Evolutionary conservation across 2,113 vertebrate genomes (phyloP).

Genomic region (Podarcis raffonei): DNA sequence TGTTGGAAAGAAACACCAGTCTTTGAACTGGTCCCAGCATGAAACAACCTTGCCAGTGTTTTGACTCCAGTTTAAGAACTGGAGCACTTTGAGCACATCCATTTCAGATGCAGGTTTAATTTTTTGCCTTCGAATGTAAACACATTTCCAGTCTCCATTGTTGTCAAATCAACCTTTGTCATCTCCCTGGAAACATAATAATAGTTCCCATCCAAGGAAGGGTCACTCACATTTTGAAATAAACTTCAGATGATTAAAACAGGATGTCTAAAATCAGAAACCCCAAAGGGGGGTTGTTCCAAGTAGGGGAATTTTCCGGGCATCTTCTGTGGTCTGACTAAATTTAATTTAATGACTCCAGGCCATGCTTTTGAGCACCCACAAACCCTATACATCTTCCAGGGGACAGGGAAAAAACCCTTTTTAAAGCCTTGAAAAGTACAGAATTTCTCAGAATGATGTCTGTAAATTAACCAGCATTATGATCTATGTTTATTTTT

Average conservation of each 20-base stretch:
- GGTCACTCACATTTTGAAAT: not conserved
- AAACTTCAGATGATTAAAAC: not conserved
- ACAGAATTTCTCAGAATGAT: not conserved
- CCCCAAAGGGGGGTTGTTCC: not conserved
- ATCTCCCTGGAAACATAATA: conserved; percentile 2
- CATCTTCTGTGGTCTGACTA: not conserved
- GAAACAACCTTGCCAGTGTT: not conserved
- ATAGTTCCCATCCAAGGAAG: not conserved
- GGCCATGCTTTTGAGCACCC: not conserved
- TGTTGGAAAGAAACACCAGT: not conserved
- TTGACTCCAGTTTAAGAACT: not conserved
- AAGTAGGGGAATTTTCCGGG: conserved; percentile 27
- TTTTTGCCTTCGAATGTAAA: too few species aligned
- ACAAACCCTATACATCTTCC: not conserved
- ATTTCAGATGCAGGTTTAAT: not conserved
- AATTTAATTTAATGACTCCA: not conserved
- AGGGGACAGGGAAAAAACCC: too few species aligned
- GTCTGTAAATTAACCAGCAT: not conserved
- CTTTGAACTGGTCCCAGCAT: not conserved
- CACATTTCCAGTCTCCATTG: not conserved
- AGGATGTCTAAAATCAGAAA: not conserved
- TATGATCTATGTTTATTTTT: conserved; percentile 43
- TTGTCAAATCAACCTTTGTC: not conserved
- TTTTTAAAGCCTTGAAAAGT: not conserved
- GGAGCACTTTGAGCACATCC: not conserved